Base-by-base conservation (phyloP, 2,113 vertebrate genomes). In the Leptobrachium ailaonicum region DNA sequence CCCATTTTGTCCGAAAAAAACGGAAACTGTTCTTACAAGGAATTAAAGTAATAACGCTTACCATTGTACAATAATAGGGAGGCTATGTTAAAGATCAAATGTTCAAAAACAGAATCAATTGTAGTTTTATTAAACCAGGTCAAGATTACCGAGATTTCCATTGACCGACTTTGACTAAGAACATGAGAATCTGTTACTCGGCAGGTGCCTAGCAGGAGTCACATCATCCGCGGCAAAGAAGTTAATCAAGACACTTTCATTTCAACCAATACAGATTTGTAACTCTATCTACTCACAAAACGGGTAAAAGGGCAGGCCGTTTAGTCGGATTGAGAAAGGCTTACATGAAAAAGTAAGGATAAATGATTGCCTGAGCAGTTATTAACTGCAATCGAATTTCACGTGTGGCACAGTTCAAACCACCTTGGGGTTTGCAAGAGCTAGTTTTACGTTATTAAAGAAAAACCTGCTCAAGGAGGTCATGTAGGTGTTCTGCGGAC, bases 321-420 rank as follows among this genome's bases (percentile, higher is more conserved):
- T 68, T 77, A 44, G 6, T 4, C 20, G 58, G 64, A 77, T 8
- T 45, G 1, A 2, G 78, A 78, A 62, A 73, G 47, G 83, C 75
- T 8, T 60, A 70, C 50, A 11, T 77, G 83, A 84, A 85, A 10
- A 5, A 50, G 47, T 5, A 4, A 45, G 66, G 40, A 20, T 66
- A 47, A 67, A 60, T 72, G 20, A 82, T 80, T 76, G 42, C 8
- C 3, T 0, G 0, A 41, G 1, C 80, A 75, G 13, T 45, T 47
- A 83, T 14, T 0, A 32, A 0, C n/a, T 73, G 56, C 3, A 66
- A 63, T 8, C 41, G 58, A n/a, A 77, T 77, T 77, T 54, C 50
- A 58, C 11, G 42, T 69, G 47, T 43, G 50, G 56, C 64, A 53
- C 75, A 43, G 20, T 50, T 69, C 66, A 10, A 43, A 53, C n/a